Conservation (phyloP, 2,797 vertebrate genomes). For the Philypnodon macrostomus region DNA sequence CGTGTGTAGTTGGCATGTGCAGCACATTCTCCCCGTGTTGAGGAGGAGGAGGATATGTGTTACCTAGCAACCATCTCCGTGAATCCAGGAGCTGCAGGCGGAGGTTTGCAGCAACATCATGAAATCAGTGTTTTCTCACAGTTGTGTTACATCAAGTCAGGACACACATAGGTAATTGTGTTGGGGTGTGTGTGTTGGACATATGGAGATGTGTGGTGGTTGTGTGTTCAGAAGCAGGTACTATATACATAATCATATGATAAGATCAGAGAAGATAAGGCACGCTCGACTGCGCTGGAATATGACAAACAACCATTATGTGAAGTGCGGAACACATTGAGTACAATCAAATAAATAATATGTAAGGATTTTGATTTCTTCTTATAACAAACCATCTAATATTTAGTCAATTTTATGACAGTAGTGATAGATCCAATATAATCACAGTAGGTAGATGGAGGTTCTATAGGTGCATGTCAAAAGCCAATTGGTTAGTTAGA, state of each 20-base stretch:
- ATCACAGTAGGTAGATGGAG: too few species aligned
- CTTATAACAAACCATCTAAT: too few species aligned
- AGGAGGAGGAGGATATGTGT: constrained; percentile 72
- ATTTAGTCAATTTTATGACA: too few species aligned
- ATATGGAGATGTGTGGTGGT: neutral
- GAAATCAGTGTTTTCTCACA: constrained; percentile 59
- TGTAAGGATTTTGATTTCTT: too few species aligned
- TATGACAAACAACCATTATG: too few species aligned
- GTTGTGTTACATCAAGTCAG: constrained; percentile 50
- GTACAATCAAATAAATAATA: too few species aligned
- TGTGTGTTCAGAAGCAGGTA: constrained; percentile 2
- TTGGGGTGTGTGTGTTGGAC: constrained; percentile 9
- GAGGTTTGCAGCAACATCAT: constrained; percentile 54
- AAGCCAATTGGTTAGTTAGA: too few species aligned
- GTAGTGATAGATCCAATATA: too few species aligned
- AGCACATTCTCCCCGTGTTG: constrained; percentile 48
- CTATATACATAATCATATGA: neutral
- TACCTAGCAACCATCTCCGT: constrained; percentile 71
- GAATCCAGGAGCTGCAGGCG: constrained; percentile 29
- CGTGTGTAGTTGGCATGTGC: constrained; percentile 19
- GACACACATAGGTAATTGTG: constrained; percentile 6
- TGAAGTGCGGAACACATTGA: too few species aligned
- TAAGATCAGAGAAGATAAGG: neutral
- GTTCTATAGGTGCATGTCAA: too few species aligned
- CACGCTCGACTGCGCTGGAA: too few species aligned